Percentiles rank a stretch among this genome's conserved stretches.
Evolutionary conservation across 1,140 invertebrate species (phyloP).

Genomic region (Atta cephalotes): DNA sequence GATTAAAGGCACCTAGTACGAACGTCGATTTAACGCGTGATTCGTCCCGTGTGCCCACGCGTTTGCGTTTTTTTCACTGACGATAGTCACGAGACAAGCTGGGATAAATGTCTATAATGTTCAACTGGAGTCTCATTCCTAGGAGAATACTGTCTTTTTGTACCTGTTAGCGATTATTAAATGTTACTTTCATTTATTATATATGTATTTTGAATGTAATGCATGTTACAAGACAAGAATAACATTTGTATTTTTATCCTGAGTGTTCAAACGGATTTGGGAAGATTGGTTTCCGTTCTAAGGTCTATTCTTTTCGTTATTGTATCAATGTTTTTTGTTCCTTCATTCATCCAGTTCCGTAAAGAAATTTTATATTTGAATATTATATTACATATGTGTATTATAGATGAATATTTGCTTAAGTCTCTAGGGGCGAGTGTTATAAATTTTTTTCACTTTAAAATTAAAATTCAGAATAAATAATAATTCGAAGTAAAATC

Average conservation of each 20-base stretch:
- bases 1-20: background rate
- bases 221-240: background rate
- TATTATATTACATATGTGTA: background rate
- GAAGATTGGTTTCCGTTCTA: background rate
- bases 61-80: background rate
- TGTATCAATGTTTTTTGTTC: background rate
- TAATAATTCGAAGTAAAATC: too few species aligned
- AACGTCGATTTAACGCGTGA: background rate
- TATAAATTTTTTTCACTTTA: too few species aligned
- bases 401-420: conserved; percentile 4
- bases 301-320: background rate
- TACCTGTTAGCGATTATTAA: conserved; percentile 34
- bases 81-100: background rate
- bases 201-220: background rate
- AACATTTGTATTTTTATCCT: background rate
- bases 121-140: background rate
- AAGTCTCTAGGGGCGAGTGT: too few species aligned
- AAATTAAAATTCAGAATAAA: too few species aligned
- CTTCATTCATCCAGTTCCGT: background rate
- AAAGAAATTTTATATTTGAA: background rate
- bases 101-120: background rate
- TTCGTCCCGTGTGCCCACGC: background rate
- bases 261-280: background rate
- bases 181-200: background rate
- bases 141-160: background rate